Base-by-base conservation (phyloP, 2,113 vertebrate species). In the Dryoscopus gambensis region DNA sequence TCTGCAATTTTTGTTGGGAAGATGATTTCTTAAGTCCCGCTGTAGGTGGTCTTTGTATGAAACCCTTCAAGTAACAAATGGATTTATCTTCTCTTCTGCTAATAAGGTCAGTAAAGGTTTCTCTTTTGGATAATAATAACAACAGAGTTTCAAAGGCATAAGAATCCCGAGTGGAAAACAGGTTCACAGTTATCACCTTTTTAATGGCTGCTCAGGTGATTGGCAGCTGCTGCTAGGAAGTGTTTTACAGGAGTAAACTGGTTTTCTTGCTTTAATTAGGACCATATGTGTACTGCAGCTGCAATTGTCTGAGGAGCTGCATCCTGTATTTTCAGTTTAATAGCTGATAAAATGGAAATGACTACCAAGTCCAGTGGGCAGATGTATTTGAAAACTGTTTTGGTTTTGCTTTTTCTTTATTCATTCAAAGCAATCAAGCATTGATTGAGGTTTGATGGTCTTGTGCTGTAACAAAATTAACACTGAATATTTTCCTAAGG, bases 211-310 rank as follows among this genome's bases (percentile, higher is more conserved):
- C 49, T 90, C n/a, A 81, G 80, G 80, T 82, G 92, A 57, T 50
- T 86, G 74, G 46, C 65, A 62, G 75, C 67, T 91, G 53, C 84
- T 76, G 24, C 62, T 73, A 7, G 19, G 42, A 53, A 5, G 35
- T 64, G 33, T 79, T 97, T 56, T 21, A 64, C 64, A 62, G 89
- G 64, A 89, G 57, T 67, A 87, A 95, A 64, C 31, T 60, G 69
- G 17, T 33, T 84, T 93, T 88, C 30, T 62, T 76, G 49, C 60
- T 94, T 93, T 95, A 76, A 88, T 90, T 94, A 65, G 59, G 47
- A 28, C 33, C 27, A 4, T 53, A 16, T 69, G 55, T 69, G 50
- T 87, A 7, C 30, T 67, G 67, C 30, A 39, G 0, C 78, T 80
- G 49, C n/a, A 65, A 35, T 68, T 50, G 30, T 50, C 57, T 87